phyloP scores from a whole-genome alignment of 1,140 invertebrate species.

The Lethrus apterus region DNA sequence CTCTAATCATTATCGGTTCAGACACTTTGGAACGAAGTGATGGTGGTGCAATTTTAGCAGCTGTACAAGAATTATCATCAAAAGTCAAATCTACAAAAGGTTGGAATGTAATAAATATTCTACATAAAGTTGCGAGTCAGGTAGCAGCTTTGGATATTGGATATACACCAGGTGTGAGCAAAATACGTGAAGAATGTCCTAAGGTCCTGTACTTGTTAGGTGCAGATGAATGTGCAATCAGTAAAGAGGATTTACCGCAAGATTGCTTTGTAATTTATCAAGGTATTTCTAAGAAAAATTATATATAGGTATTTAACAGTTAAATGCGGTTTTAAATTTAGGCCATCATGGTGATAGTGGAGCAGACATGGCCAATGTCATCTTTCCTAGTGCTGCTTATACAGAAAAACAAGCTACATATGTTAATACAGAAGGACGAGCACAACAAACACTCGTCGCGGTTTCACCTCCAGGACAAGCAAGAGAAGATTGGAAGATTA shows the following conservation, averaged over 20 bases:
- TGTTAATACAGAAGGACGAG: conserved; percentile 94
- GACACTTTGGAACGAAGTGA: conserved; percentile 74
- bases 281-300: conserved; percentile 45
- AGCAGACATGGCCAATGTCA: conserved; percentile 85
- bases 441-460: conserved; percentile 87
- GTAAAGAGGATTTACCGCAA: conserved; percentile 67
- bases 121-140: conserved; percentile 87
- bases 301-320: not conserved
- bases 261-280: conserved; percentile 91
- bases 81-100: conserved; percentile 42
- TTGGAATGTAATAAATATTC: conserved; percentile 80
- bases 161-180: conserved; percentile 72
- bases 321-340: conserved; percentile 31
- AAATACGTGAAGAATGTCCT: conserved; percentile 60
- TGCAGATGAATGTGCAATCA: conserved; percentile 81
- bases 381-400: conserved; percentile 95
- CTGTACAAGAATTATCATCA: conserved; percentile 64
- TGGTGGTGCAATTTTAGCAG: conserved; percentile 67
- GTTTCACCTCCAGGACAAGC: conserved; percentile 91
- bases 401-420: conserved; percentile 97
- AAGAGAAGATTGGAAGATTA: conserved; percentile 97
- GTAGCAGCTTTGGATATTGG: conserved; percentile 93
- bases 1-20: conserved; percentile 87
- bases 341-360: conserved; percentile 95
- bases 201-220: conserved; percentile 87